Evolutionary conservation across 2,888 invertebrate species (phyloP).

Genomic region (Melinopterus prodromus): DNA sequence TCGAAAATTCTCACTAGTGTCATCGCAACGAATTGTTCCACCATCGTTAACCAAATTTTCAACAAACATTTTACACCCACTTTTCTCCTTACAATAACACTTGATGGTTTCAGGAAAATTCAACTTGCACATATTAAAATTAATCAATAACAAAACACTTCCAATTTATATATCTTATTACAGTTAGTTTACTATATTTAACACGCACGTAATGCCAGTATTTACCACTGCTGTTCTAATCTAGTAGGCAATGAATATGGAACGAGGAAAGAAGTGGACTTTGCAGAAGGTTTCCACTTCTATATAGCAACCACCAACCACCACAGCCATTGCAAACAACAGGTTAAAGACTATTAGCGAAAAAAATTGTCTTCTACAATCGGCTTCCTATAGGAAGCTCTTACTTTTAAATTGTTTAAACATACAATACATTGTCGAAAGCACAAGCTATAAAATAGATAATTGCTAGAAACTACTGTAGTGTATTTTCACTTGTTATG

Average conservation of each 20-base stretch:
- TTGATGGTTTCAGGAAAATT: not conserved
- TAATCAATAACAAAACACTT: not conserved
- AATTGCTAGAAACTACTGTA: not conserved
- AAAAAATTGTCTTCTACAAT: too few relatives aligned
- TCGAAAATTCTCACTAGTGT: conserved; percentile 59
- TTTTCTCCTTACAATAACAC: not conserved
- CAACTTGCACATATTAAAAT: not conserved
- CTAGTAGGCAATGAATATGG: not conserved
- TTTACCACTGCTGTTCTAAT: not conserved
- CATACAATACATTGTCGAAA: not conserved
- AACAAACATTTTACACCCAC: conserved; percentile 25
- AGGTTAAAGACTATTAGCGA: too few relatives aligned
- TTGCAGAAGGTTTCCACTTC: not conserved
- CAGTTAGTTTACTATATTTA: too few relatives aligned
- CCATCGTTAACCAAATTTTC: conserved; percentile 59
- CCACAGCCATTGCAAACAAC: too few relatives aligned
- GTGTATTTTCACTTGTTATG: not conserved
- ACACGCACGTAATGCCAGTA: too few relatives aligned
- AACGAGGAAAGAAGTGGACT: not conserved
- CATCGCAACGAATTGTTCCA: conserved; percentile 61
- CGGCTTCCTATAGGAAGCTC: not conserved
- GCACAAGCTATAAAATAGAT: not conserved
- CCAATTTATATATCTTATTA: not conserved
- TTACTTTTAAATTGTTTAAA: not conserved
- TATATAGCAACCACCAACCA: too few relatives aligned